A percentile compares a stretch with the other conserved stretches of the same genome.
These are phyloP conservation scores for Eubasilissa splendida DNA, from an alignment of 2,888 invertebrate genomes.

Conservation along the genomic window DNA sequence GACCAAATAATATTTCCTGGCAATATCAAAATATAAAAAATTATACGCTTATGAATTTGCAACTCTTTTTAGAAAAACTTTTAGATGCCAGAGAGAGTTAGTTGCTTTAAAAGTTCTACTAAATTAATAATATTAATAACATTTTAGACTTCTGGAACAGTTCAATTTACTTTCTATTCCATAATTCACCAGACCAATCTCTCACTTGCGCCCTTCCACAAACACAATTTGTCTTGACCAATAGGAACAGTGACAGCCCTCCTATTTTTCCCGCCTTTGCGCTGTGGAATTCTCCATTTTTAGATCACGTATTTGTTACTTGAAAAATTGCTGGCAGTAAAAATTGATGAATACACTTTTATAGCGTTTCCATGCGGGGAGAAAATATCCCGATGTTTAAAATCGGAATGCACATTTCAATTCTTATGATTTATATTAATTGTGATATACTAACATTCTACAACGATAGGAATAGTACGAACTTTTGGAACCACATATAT, in stretches of 20 bases:
- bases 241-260: slow-evolving; percentile 49
- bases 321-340: slow-evolving; percentile 42
- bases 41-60: too few relatives aligned
- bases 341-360: slow-evolving; percentile 41
- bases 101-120: too few relatives aligned
- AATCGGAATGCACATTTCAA: too few relatives aligned
- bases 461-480: too few relatives aligned
- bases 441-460: too few relatives aligned
- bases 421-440: too few relatives aligned
- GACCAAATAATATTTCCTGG: too few relatives aligned
- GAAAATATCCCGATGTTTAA: too few relatives aligned
- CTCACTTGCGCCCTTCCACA: slow-evolving; percentile 25
- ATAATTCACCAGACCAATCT: slow-evolving; percentile 35
- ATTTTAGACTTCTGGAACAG: background rate
- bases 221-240: slow-evolving; percentile 52
- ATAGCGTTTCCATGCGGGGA: background rate
- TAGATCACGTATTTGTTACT: slow-evolving; percentile 31
- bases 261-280: slow-evolving; percentile 45
- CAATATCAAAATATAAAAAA: too few relatives aligned
- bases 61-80: too few relatives aligned
- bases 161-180: slow-evolving; percentile 34
- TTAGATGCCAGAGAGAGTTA: too few relatives aligned
- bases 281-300: slow-evolving; percentile 28
- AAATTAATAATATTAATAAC: background rate
- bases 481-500: too few relatives aligned